Evolutionary conservation across 1,140 invertebrate species (phyloP).

Genomic region (Bathynomus jamesi): DNA sequence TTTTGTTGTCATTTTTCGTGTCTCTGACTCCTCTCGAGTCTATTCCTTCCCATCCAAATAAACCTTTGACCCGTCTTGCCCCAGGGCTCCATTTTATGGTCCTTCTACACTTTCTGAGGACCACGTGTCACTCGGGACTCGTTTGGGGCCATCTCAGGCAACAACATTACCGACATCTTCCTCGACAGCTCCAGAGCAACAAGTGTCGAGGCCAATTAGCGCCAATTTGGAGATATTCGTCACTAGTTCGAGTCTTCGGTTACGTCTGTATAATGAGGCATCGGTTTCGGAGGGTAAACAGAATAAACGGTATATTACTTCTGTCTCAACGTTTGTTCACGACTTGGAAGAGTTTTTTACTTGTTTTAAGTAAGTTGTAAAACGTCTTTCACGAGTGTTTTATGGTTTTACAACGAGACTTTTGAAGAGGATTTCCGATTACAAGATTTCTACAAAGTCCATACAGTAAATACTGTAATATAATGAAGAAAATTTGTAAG

Average conservation of each 20-base stretch:
- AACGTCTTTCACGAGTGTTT: too few relatives aligned
- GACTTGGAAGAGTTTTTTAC: too few relatives aligned
- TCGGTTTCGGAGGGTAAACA: neutral
- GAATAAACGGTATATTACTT: too few relatives aligned
- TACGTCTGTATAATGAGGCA: neutral
- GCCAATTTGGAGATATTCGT: neutral
- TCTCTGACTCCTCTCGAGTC: neutral
- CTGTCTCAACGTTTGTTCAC: too few relatives aligned
- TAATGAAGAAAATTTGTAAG: too few relatives aligned
- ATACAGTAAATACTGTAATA: too few relatives aligned
- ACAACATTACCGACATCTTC: neutral
- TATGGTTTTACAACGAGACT: too few relatives aligned
- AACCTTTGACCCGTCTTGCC: neutral
- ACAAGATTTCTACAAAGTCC: too few relatives aligned
- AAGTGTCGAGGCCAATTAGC: neutral
- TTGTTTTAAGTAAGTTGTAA: too few relatives aligned
- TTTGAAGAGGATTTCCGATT: too few relatives aligned
- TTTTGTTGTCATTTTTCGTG: neutral
- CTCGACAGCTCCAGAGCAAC: neutral
- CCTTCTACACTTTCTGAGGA: neutral
- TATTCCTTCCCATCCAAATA: neutral
- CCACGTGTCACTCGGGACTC: neutral
- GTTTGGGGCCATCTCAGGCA: neutral
- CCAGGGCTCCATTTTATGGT: neutral
- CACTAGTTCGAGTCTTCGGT: neutral